Conservation (phyloP, 1,140 invertebrate genomes). For the Cyphomyrmex costatus region DNA sequence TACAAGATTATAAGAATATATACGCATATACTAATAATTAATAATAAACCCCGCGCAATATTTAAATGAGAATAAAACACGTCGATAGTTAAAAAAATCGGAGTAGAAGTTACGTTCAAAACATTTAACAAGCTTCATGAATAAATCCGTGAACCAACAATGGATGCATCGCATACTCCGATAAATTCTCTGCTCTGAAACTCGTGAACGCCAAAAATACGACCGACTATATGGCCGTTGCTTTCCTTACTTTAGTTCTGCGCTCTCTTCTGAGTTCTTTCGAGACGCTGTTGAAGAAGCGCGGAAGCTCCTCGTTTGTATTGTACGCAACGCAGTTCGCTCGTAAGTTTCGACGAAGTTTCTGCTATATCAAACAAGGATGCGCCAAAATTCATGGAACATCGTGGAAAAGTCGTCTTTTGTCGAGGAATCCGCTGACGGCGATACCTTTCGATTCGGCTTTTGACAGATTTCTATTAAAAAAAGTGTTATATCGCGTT, state of each 20-base stretch:
- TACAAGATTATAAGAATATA: neutral
- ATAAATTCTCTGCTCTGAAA: slow-evolving; percentile 49
- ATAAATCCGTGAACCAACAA: slow-evolving; percentile 53
- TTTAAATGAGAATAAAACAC: neutral
- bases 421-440: slow-evolving; percentile 19
- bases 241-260: slow-evolving; percentile 60
- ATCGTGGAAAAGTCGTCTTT: slow-evolving; percentile 52
- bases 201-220: slow-evolving; percentile 51
- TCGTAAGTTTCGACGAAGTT: slow-evolving; percentile 73
- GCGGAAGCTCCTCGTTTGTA: slow-evolving; percentile 53
- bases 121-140: slow-evolving; percentile 31
- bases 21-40: slow-evolving; percentile 2
- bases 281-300: slow-evolving; percentile 41
- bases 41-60: neutral
- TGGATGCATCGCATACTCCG: slow-evolving; percentile 24
- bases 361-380: slow-evolving; percentile 68
- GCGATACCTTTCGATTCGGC: neutral
- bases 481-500: neutral
- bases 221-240: slow-evolving; percentile 27
- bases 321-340: slow-evolving; percentile 56
- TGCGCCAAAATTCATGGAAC: slow-evolving; percentile 68
- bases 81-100: neutral
- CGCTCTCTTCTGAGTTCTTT: slow-evolving; percentile 68
- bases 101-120: slow-evolving; percentile 6
- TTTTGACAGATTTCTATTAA: neutral